Evolutionary conservation across 1,140 invertebrate genomes (phyloP), one percentile per base, ranked within the genome.

Genomic region (Drosophila sturtevanti): DNA sequence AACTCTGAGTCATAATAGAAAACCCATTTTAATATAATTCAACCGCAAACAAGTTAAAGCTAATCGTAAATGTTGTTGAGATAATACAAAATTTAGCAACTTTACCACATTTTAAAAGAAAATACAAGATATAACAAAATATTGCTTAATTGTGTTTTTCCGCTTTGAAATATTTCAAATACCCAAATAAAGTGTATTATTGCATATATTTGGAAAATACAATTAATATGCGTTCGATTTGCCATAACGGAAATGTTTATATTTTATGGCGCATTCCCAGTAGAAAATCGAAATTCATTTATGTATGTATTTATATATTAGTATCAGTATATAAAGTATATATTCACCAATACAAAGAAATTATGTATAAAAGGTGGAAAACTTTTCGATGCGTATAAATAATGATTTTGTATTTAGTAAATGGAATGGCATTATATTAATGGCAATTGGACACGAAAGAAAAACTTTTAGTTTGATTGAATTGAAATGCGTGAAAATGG

Each of bases 391-490:
- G 72, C 82, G 81, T 61, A 87, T 81, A 86, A 86, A 81, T 69
- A 79, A 87, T 72, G 64, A 81, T 81, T 86, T 85, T 86, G 69
- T 85, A 72, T 86, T 87, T 69, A 74, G 51, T 70, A 82, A 86
- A 81, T 79, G 62, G 81, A 76, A 79, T 72, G 82, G 63, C 71
- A 77, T 48, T 69, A 68, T 67, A 72, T 68, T 81, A 78, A 86
- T 86, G 71, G 74, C 75, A 76, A 72, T 72, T 64, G 44, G 68
- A 62, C 81, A 86, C 81, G 81, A 27, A 56, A 22, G 18, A 51
- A 56, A 86, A 76, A 87, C 82, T 87, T 79, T 86, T 86, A 87
- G 82, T 55, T 52, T 54, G 76, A 86, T 86, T 87, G 65, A 87
- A 87, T 51, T n/a, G 34, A 16, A 21, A 16, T 35, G 14, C 18